Evolutionary conservation across 92 coral and sea anemone species (phyloP).

Genomic region (Plumapathes pennacea): DNA sequence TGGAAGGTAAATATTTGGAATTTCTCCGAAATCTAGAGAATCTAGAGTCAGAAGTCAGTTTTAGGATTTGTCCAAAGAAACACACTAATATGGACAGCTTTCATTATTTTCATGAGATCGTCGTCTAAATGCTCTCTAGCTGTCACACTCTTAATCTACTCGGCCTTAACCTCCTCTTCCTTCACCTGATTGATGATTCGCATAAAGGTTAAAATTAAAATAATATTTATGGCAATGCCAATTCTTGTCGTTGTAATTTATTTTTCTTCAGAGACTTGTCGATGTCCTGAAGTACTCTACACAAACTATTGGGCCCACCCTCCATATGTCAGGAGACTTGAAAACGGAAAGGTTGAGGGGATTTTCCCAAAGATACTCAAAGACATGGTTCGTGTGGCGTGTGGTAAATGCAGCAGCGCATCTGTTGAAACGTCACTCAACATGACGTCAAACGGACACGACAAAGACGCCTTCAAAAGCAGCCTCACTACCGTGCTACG

Average conservation of each 20-base stretch:
- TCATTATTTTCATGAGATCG: too few relatives aligned
- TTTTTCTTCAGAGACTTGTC: conserved; percentile 59
- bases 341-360: conserved; percentile 27
- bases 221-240: too few relatives aligned
- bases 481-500: conserved; percentile 32
- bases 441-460: conserved; percentile 29
- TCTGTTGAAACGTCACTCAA: conserved; percentile 44
- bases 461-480: conserved; percentile 18
- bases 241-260: not conserved
- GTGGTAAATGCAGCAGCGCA: conserved; percentile 68
- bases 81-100: too few relatives aligned
- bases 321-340: conserved; percentile 55
- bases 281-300: conserved; percentile 62
- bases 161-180: too few relatives aligned
- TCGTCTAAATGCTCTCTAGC: too few relatives aligned
- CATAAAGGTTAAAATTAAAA: too few relatives aligned
- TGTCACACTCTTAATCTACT: too few relatives aligned
- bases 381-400: conserved; percentile 40
- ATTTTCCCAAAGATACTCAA: conserved; percentile 34
- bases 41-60: too few relatives aligned
- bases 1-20: too few relatives aligned
- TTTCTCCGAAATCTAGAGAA: too few relatives aligned
- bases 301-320: conserved; percentile 70
- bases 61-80: too few relatives aligned
- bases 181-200: too few relatives aligned